phyloP scores from a whole-genome alignment of 2,888 invertebrate genomes.

The Agrotis ipsilon region DNA sequence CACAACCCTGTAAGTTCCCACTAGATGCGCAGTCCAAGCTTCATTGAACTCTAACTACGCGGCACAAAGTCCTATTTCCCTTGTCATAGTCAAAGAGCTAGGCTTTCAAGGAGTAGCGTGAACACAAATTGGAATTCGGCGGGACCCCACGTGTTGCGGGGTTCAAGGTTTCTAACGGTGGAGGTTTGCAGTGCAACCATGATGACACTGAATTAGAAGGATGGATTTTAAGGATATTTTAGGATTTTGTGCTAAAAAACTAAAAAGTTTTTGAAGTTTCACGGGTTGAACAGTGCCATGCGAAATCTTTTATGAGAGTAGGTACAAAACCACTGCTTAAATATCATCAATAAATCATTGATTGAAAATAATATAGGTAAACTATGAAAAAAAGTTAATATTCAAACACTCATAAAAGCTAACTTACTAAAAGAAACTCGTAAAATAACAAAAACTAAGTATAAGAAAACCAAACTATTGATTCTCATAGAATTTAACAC shows the following conservation, averaged over 20 bases:
- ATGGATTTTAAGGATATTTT: conserved; percentile 8
- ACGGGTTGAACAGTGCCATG: not conserved
- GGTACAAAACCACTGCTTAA: not conserved
- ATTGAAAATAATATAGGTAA: too few relatives aligned
- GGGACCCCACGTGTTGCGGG: conserved; percentile 85
- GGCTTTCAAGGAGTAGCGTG: conserved; percentile 79
- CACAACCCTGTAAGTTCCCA: conserved; percentile 58
- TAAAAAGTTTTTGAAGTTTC: not conserved
- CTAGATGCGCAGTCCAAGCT: conserved; percentile 64
- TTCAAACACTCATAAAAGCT: too few relatives aligned
- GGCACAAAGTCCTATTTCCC: conserved; percentile 76
- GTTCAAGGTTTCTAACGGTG: conserved; percentile 81
- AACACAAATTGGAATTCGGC: conserved; percentile 82
- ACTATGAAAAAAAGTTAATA: too few relatives aligned
- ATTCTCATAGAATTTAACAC: not conserved
- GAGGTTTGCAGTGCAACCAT: conserved; percentile 69
- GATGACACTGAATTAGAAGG: conserved; percentile 28
- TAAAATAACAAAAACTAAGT: not conserved
- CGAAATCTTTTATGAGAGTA: too few relatives aligned
- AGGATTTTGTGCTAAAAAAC: not conserved
- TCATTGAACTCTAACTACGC: conserved; percentile 73
- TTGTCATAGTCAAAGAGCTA: conserved; percentile 63
- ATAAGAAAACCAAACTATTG: not conserved
- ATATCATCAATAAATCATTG: not conserved
- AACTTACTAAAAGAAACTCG: not conserved